Percentiles rank a stretch among this genome's conserved stretches.
These are phyloP conservation scores for Siphonodentalium dalli DNA, from an alignment of 2,888 invertebrate species.

Conservation along the genomic window DNA sequence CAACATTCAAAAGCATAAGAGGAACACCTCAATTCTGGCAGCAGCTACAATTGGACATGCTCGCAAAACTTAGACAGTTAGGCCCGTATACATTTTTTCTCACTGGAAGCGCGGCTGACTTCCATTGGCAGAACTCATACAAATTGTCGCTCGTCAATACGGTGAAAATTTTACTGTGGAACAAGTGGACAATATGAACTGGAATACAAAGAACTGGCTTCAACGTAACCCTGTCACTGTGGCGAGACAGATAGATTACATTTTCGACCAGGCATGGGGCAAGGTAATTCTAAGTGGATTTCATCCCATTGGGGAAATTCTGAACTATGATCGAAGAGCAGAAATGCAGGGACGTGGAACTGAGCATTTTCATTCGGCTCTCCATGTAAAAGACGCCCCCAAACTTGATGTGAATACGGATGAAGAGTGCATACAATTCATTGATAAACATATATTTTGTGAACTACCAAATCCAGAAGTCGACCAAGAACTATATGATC, in stretches of 20 bases:
- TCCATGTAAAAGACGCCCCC: constrained; percentile 21
- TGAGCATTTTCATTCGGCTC: constrained; percentile 19
- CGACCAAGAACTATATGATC: constrained; percentile 8
- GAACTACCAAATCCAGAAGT: constrained; percentile 10
- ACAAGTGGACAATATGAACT: constrained; percentile 17
- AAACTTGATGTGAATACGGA: constrained; percentile 13
- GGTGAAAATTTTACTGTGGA: constrained; percentile 7
- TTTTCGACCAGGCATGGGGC: constrained; percentile 23
- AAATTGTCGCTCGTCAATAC: constrained; percentile 16
- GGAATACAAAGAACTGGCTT: constrained; percentile 22
- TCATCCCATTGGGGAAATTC: constrained; percentile 22
- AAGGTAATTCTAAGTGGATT: constrained; percentile 22
- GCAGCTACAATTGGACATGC: constrained; percentile 26
- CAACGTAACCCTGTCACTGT: constrained; percentile 21
- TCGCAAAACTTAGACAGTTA: constrained; percentile 29
- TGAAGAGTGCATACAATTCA: constrained; percentile 10
- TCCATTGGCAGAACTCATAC: constrained; percentile 31
- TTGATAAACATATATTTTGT: constrained; percentile 20
- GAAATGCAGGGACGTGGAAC: constrained; percentile 27
- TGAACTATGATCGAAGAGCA: constrained; percentile 19
- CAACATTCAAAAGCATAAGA: constrained; percentile 24
- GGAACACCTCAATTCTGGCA: constrained; percentile 27
- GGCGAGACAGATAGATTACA: constrained; percentile 22
- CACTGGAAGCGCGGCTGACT: constrained; percentile 29
- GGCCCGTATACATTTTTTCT: constrained; percentile 32